Evolutionary conservation across 2,797 vertebrate species (phyloP).

Genomic region (Phoeniculus purpureus): DNA sequence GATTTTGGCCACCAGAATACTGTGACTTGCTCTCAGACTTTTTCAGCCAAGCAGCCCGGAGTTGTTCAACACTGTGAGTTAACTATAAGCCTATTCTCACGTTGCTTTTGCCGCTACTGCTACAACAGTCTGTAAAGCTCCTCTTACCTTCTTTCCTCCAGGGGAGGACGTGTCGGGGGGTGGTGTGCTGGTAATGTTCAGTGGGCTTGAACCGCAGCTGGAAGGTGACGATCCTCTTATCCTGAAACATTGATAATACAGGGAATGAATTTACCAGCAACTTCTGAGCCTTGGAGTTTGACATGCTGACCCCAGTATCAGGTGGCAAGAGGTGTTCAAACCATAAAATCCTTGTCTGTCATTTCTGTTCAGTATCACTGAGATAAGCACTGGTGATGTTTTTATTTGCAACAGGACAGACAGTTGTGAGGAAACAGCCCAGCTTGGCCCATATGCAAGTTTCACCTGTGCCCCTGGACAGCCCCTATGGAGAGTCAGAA

Average conservation of each 20-base stretch:
- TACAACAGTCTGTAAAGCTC: neutral
- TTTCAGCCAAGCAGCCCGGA: neutral
- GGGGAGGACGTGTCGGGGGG: slow-evolving; percentile 94
- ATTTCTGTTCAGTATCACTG: neutral
- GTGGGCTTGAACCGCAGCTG: slow-evolving; percentile 94
- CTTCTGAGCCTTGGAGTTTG: neutral
- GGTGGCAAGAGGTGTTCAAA: neutral
- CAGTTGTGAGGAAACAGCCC: neutral
- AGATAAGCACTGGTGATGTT: neutral
- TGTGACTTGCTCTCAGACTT: neutral
- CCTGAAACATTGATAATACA: slow-evolving; percentile 68
- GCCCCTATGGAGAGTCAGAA: neutral
- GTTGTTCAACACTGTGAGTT: neutral
- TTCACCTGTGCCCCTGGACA: neutral
- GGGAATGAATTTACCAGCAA: neutral
- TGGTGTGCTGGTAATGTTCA: slow-evolving; percentile 96
- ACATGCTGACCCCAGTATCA: neutral
- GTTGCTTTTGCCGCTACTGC: neutral
- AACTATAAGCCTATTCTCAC: accelerated
- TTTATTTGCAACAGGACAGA: neutral
- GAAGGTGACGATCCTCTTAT: slow-evolving; percentile 97
- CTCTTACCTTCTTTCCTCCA: slow-evolving; percentile 91
- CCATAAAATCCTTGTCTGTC: neutral
- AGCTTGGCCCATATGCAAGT: neutral
- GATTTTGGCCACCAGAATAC: neutral